Base-by-base conservation (phyloP, 2,888 invertebrate genomes). In the Pollenia angustigena region DNA sequence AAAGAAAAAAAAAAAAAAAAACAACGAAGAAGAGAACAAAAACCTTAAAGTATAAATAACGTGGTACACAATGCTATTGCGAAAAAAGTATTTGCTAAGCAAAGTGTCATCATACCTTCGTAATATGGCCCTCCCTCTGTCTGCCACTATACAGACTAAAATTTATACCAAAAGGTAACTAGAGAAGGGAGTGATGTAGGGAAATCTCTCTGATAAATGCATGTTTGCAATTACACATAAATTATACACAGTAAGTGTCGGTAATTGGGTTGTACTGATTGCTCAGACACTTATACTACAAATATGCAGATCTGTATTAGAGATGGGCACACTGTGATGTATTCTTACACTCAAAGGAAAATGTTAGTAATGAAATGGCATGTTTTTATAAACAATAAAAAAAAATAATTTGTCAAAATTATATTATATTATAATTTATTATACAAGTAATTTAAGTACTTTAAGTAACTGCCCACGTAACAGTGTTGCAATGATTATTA, bases 151-250 rank as follows among this genome's bases (percentile, higher is more conserved):
- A 40, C 6, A 9, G 16, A 32, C 32, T 32, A 32, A 50, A 50
- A 18, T 52, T 23, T 9, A 18, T 14, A 16, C 4, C 12, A 56
- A 40, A 32, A 14, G 44, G 12, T 64, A 42, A 18, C 12, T 7
- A n/a, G 46, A 64, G 23, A 44, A 32, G 44, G 10, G 9, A 32
- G n/a, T 3, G 66, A 12, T n/a, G 11, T 40, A 16, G 7, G 10
- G 16, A 23, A 48, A 50, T 64, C 1, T 46, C 52, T n/a, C 6
- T 68, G 85, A 81, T 85, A 78, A 85, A 72, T 81, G 66, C 42
- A 81, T 85, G 81, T 78, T 46, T 81, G 81, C 81, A 85, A 85
- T 81, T 75, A 58, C 42, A 75, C 54, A 52, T 60, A 54, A 75
- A 75, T 75, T 82, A 52, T 40, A 60, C 58, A 46, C 32, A 75